These are phyloP conservation scores for Hapalemur alaotrensis DNA, from an alignment of 2,797 vertebrate species.

Conservation along the genomic window DNA sequence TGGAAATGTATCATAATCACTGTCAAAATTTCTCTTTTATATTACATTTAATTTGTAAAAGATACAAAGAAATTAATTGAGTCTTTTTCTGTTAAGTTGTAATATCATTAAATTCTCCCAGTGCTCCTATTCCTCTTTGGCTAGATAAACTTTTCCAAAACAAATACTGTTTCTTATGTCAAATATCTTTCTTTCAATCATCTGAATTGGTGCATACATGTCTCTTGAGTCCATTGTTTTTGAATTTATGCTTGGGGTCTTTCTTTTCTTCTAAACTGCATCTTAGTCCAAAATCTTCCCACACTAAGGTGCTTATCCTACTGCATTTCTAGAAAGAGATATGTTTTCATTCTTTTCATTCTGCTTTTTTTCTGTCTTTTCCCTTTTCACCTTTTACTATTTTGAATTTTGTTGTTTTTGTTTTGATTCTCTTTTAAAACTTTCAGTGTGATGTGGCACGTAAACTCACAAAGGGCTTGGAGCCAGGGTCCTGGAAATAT, in stretches of 20 bases:
- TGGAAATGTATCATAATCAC: neutral
- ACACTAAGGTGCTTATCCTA: neutral
- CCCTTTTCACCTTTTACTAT: neutral
- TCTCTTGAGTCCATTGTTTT: neutral
- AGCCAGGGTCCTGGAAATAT: neutral
- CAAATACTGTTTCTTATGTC: neutral
- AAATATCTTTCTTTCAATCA: neutral
- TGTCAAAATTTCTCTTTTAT: neutral
- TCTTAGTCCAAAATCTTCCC: neutral
- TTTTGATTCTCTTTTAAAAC: neutral
- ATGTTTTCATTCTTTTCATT: neutral
- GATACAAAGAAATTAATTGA: neutral
- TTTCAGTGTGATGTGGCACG: neutral
- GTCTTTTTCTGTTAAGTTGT: neutral
- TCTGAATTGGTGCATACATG: neutral
- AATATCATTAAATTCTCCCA: neutral
- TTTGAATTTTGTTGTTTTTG: neutral
- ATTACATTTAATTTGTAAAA: neutral
- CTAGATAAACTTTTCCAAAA: neutral
- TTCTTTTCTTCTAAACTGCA: neutral
- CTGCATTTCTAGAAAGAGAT: neutral
- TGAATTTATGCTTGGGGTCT: neutral
- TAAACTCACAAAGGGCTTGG: neutral
- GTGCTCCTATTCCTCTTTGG: neutral
- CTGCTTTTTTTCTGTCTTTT: neutral